phyloP scores from a whole-genome alignment of 1,140 invertebrate species.

The Drosophila micromelanica region DNA sequence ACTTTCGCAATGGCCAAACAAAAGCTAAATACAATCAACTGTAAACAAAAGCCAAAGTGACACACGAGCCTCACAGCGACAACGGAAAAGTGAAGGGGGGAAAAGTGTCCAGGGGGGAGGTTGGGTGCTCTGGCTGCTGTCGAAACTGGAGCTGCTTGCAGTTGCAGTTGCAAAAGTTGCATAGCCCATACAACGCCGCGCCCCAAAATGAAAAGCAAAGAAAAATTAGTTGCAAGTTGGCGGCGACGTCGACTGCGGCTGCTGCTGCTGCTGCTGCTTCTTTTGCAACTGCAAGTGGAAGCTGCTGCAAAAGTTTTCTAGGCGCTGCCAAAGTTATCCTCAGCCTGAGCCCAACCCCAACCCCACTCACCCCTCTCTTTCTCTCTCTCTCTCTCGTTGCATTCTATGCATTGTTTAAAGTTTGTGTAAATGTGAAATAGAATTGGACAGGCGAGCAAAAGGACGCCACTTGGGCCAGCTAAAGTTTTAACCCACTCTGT shows the following conservation, averaged over 20 bases:
- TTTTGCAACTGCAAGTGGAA: constrained; percentile 46
- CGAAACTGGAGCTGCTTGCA: constrained; percentile 17
- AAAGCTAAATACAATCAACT: constrained; percentile 74
- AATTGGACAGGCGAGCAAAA: constrained; percentile 60
- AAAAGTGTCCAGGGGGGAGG: too few relatives aligned
- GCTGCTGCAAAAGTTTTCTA: constrained; percentile 40
- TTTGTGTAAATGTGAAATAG: constrained; percentile 76
- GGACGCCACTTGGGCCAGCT: constrained; percentile 60
- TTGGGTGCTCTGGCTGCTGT: neutral
- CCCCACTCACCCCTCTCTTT: too few relatives aligned
- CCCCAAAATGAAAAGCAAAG: constrained; percentile 49
- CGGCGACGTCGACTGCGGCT: neutral
- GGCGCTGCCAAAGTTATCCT: constrained; percentile 43
- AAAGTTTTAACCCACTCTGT: constrained; percentile 46
- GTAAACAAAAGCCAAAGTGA: constrained; percentile 68
- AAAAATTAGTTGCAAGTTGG: constrained; percentile 78
- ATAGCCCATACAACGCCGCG: constrained; percentile 8
- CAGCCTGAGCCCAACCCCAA: neutral
- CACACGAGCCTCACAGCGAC: constrained; percentile 34
- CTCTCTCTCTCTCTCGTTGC: constrained; percentile 4
- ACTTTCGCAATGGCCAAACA: constrained; percentile 63
- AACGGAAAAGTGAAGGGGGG: neutral
- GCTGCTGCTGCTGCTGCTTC: constrained; percentile 10
- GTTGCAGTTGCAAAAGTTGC: constrained; percentile 30
- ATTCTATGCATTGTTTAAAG: constrained; percentile 73